These are phyloP conservation scores for Drosophila kepulauana DNA, from an alignment of 1,140 invertebrate species.

Conservation along the genomic window DNA sequence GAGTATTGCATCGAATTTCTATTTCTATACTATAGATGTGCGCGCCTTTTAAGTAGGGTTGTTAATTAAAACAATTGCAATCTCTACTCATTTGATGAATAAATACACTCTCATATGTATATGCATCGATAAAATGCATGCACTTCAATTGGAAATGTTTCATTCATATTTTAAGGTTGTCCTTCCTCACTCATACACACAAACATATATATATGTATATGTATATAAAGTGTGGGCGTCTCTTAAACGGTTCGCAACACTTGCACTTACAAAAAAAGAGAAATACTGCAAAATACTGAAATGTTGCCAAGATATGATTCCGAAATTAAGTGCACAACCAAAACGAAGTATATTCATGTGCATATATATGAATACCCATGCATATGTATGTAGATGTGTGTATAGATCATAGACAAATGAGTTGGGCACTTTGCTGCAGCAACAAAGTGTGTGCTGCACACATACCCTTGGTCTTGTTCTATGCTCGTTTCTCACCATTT, in stretches of 20 bases:
- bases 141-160: conserved; percentile 28
- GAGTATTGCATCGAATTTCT: conserved; percentile 16
- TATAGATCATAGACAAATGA: conserved; percentile 40
- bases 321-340: neutral
- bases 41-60: neutral
- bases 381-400: neutral
- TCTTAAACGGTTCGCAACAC: conserved; percentile 34
- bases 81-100: neutral
- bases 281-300: conserved; percentile 25
- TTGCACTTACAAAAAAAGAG: neutral
- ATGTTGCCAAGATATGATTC: neutral
- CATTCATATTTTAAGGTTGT: conserved; percentile 62
- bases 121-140: conserved; percentile 9
- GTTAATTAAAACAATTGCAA: neutral
- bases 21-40: conserved; percentile 1
- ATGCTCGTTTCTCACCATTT: neutral
- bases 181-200: conserved; percentile 32
- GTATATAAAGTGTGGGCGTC: conserved; percentile 47
- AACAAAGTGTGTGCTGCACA: neutral
- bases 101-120: neutral
- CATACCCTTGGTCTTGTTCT: conserved; percentile 20
- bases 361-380: neutral
- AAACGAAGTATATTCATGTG: neutral
- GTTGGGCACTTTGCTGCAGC: conserved; percentile 33
- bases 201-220: neutral